Evolutionary conservation across 2,797 vertebrate genomes (phyloP), one percentile per base, ranked within the genome.

Genomic region (Dallia pectoralis): DNA sequence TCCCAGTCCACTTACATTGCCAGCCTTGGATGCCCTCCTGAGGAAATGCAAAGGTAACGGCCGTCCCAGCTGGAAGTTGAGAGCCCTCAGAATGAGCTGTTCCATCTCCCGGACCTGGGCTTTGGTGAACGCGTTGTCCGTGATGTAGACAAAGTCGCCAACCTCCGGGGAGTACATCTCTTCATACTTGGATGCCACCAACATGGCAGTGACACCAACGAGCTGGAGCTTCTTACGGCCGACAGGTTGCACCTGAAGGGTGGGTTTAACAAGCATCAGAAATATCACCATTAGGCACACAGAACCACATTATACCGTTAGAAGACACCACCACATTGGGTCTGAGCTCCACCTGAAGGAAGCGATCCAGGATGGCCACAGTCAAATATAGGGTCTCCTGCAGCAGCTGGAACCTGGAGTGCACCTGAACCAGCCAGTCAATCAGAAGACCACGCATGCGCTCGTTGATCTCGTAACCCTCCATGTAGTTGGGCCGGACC

Each of bases 381-480:
- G 95, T 95, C 93, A 98, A 95, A 86, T 96, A 98, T 75, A 99
- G 90, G 0, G 97, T 98, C 79, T 99, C 97, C 87, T 96, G 97
- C 85, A 99, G 89, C 67, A 99, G 94, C 80, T 93, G 94, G 82
- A 99, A 98, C 69, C 94, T 93, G 53, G 95, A 94, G 84, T 97
- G 96, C 29, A 99, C 97, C 83, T 98, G 96, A 67, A 98, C 90
- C n/a, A 99, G 93, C 97, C 97, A 99, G 87, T 99, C 97, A 0
- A 99, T 85, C 36, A 99, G 90, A 18, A 98, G 93, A 0, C 95
- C 94, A 0, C 97, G 91, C 97, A 98, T 98, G 0, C 92, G 91
- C 0, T 91, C 95, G 0, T 93, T 97, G 82, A 97, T 92, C 0
- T 92, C 92, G 29, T 93, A 94, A 5, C 95, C 96, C 0, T 95